phyloP scores from a whole-genome alignment of 2,888 invertebrate genomes.

The Diploptera punctata region DNA sequence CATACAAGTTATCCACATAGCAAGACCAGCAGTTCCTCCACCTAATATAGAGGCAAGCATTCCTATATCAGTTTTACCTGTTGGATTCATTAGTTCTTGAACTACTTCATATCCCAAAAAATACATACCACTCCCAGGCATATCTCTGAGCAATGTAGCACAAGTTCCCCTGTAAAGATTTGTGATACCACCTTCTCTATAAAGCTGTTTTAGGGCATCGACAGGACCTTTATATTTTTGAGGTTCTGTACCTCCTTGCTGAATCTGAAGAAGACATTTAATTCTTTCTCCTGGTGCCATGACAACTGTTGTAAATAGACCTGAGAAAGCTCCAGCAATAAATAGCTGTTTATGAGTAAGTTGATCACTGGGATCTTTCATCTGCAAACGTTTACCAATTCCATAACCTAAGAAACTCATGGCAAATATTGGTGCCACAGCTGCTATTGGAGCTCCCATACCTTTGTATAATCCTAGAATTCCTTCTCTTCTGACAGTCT shows the following conservation, averaged over 20 bases:
- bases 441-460: slow-evolving; percentile 92
- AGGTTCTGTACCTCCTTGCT: slow-evolving; percentile 63
- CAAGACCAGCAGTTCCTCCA: slow-evolving; percentile 95
- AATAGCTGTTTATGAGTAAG: slow-evolving; percentile 81
- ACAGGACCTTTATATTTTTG: slow-evolving; percentile 90
- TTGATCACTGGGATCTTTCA: slow-evolving; percentile 65
- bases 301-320: slow-evolving; percentile 94
- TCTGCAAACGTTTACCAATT: slow-evolving; percentile 87
- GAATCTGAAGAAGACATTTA: slow-evolving; percentile 91
- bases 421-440: slow-evolving; percentile 99
- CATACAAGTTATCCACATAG: slow-evolving; percentile 96
- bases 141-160: slow-evolving; percentile 88
- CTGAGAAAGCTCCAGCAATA: slow-evolving; percentile 94
- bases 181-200: slow-evolving; percentile 89
- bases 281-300: slow-evolving; percentile 99
- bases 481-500: no score
- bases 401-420: slow-evolving; percentile 97
- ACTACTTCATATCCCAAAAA: slow-evolving; percentile 96
- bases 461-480: slow-evolving; percentile 53
- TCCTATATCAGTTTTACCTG: slow-evolving; percentile 67
- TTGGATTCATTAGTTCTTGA: slow-evolving; percentile 70
- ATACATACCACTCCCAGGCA: slow-evolving; percentile 98
- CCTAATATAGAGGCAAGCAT: slow-evolving; percentile 85
- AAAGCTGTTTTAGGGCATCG: slow-evolving; percentile 91
- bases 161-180: slow-evolving; percentile 93